Evolutionary conservation across 2,888 invertebrate species (phyloP).

Genomic region (Drosophila tanythrix): DNA sequence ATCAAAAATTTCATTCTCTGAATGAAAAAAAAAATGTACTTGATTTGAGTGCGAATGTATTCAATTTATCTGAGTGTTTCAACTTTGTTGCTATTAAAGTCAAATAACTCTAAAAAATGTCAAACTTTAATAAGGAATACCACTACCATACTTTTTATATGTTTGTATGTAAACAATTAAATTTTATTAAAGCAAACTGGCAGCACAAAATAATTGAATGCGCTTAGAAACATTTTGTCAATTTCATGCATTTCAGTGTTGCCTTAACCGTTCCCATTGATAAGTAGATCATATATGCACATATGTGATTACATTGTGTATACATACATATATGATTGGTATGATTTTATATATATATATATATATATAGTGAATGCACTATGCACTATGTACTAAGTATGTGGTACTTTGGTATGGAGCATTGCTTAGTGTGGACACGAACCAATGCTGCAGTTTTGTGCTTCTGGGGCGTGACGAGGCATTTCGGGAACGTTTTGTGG

Average conservation of each 20-base stretch:
- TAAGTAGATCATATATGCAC: slow-evolving; percentile 8
- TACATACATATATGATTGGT: slow-evolving; percentile 11
- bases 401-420: slow-evolving; percentile 11
- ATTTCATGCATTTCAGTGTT: slow-evolving; percentile 18
- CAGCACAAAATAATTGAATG: slow-evolving; percentile 12
- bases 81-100: neutral
- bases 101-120: neutral
- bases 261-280: slow-evolving; percentile 25
- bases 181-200: neutral
- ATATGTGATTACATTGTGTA: slow-evolving; percentile 9
- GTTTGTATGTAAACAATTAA: too few relatives aligned
- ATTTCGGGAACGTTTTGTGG: slow-evolving; percentile 18
- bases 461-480: slow-evolving; percentile 38
- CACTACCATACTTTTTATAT: neutral
- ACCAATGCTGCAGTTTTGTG: slow-evolving; percentile 39
- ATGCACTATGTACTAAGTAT: neutral
- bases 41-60: too few relatives aligned
- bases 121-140: neutral
- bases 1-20: too few relatives aligned
- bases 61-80: too few relatives aligned
- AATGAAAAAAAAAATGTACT: too few relatives aligned
- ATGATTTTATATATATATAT: slow-evolving; percentile 4
- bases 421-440: slow-evolving; percentile 41
- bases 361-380: neutral
- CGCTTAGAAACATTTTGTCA: neutral